Percentiles rank a stretch among this genome's conserved stretches.
These are phyloP conservation scores for Vespertilio murinus DNA, from an alignment of 2,797 vertebrate species.

Conservation along the genomic window DNA sequence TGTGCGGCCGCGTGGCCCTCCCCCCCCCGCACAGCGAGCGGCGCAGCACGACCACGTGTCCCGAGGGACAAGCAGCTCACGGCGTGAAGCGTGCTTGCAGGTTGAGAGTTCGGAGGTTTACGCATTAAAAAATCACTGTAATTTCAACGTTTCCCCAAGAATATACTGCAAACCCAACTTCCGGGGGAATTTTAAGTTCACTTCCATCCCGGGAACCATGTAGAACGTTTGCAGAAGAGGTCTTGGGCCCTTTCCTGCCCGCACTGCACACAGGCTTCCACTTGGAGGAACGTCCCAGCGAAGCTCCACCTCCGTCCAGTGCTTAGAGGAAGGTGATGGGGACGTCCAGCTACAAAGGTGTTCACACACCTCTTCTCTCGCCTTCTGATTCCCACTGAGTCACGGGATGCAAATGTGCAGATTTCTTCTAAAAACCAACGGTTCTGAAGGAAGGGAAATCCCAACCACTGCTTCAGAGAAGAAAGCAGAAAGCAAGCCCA, in stretches of 20 bases:
- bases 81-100: neutral
- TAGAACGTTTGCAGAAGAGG: neutral
- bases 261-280: neutral
- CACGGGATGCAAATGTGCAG: neutral
- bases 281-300: neutral
- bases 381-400: constrained; percentile 5
- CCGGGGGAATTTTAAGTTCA: neutral
- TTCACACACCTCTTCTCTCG: neutral
- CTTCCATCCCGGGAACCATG: neutral
- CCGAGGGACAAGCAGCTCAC: neutral
- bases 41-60: neutral
- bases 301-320: neutral
- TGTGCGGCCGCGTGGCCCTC: neutral
- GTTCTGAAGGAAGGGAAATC: constrained; percentile 5
- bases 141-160: neutral
- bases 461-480: constrained; percentile 17
- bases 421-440: constrained; percentile 32
- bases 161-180: neutral
- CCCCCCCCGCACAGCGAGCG: neutral
- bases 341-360: neutral
- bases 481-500: neutral
- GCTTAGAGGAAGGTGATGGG: neutral
- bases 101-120: neutral
- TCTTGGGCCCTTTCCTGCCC: neutral
- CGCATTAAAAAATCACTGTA: neutral